Evolutionary conservation across 2,888 invertebrate species (phyloP).

Genomic region (Apamea epomidion): DNA sequence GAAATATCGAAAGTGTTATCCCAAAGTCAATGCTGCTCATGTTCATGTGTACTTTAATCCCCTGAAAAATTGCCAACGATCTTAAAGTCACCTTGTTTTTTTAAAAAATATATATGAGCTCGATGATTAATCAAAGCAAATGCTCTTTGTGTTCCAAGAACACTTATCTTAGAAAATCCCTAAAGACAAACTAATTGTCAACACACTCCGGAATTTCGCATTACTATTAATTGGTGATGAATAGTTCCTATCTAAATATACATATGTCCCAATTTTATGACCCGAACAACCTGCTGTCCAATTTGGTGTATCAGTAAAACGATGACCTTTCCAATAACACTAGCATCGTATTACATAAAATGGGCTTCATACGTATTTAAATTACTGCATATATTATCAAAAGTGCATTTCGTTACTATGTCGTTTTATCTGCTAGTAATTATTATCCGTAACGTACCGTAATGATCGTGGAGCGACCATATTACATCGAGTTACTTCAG

Average conservation of each 20-base stretch:
- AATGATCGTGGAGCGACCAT: conserved; percentile 29
- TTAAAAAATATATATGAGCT: not conserved
- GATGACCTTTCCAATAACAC: conserved; percentile 43
- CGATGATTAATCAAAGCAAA: conserved; percentile 21
- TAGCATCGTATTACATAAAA: conserved; percentile 24
- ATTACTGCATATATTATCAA: conserved; percentile 28
- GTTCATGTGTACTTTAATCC: not conserved
- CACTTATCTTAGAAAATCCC: conserved; percentile 39
- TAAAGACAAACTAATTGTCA: conserved; percentile 9
- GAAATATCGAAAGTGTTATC: not conserved
- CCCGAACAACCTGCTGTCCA: not conserved
- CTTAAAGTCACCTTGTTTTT: conserved; percentile 4
- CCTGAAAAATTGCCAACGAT: not conserved
- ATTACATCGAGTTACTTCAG: conserved; percentile 35
- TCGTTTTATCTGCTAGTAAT: conserved; percentile 28
- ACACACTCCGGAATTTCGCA: conserved; percentile 26
- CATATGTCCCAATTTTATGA: not conserved
- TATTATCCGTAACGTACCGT: conserved; percentile 27
- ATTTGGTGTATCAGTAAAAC: conserved; percentile 24
- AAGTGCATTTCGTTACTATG: conserved; percentile 30
- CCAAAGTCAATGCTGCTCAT: too few relatives aligned
- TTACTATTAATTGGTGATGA: conserved; percentile 9
- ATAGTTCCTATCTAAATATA: not conserved
- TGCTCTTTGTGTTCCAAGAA: conserved; percentile 33
- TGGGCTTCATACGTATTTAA: conserved; percentile 21